phyloP scores from a whole-genome alignment of 2,113 vertebrate species.

The Girardinichthys multiradiatus region DNA sequence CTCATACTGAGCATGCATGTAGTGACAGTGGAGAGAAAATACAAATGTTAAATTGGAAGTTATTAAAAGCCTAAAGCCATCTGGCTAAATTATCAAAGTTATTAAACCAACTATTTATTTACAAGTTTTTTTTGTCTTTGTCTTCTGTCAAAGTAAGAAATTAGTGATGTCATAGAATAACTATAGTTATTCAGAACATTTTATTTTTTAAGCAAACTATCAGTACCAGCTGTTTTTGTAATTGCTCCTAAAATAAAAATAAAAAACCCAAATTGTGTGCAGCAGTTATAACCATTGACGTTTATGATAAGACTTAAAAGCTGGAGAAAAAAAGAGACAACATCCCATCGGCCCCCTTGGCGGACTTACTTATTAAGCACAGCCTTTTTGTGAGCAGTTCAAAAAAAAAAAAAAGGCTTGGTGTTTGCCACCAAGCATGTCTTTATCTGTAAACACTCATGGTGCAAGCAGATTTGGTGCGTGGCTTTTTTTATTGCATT shows the following conservation, averaged over 20 bases:
- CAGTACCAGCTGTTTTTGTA: neutral
- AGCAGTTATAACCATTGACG: neutral
- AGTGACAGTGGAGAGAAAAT: too few species aligned
- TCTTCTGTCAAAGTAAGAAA: neutral
- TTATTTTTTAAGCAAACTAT: neutral
- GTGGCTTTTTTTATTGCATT: constrained; percentile 22
- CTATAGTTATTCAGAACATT: neutral
- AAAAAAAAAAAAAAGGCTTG: constrained; percentile 24
- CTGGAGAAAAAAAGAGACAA: constrained; percentile 8
- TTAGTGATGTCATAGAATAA: neutral
- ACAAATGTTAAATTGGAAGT: too few species aligned
- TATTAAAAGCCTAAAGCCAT: too few species aligned
- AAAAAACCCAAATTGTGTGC: constrained; percentile 3
- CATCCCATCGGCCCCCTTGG: neutral
- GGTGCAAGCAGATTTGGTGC: constrained; percentile 16
- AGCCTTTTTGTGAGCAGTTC: constrained; percentile 18
- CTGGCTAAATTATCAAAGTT: too few species aligned
- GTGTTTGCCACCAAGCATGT: constrained; percentile 12
- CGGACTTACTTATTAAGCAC: constrained; percentile 24
- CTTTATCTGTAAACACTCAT: constrained; percentile 51
- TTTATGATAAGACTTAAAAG: constrained; percentile 48
- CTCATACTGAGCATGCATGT: too few species aligned
- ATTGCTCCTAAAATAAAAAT: constrained; percentile 14
- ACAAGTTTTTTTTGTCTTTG: too few species aligned
- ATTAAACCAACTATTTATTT: too few species aligned